Evolutionary conservation across 2,888 invertebrate genomes (phyloP), one percentile per base, ranked within the genome.

Genomic region (Fragum fragum): DNA sequence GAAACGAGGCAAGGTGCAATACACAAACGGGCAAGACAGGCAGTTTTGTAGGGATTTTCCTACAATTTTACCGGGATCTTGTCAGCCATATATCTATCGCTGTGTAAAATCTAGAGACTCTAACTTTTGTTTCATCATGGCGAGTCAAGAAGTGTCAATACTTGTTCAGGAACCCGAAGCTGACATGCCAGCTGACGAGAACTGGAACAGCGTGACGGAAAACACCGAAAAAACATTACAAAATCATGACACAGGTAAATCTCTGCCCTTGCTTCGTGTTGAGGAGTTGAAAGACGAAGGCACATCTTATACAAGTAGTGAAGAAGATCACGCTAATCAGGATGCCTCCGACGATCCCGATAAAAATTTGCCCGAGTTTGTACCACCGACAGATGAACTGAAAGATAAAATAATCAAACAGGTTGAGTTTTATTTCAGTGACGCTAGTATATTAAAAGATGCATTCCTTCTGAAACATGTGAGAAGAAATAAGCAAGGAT

Each of bases 371-470:
- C 80, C 80, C 16, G 81, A 81, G 36, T 92, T 93, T 79, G 88
- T 90, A 18, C 85, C 91, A 59, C 93, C 94, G 14, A 89, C 89
- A 59, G 92, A 94, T 63, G 93, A 94, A 77, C 85, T 91, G 21
- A 84, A 86, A 52, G 91, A 91, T 23, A 91, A 90, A 66, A 93
- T 94, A 68, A 90, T 93, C 9, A 90, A 90, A 63, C 93, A 94
- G 81, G 98, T 99, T 29, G 99, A 99, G 95, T 98, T 97, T 94
- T 99, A 99, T 95, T 99, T 99, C 95, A 98, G 98, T 82, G 98
- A 99, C 93, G 98, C 97, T 71, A 98, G 98, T 94, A 98, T 99
- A 88, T 96, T 98, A 3, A 98, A 98, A 94, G 99, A 99, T 94
- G 98, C 98, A 18, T 99, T 99, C 95, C 95, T 99, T 63, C 95